These are phyloP conservation scores for Andrena marginata DNA, from an alignment of 2,888 invertebrate genomes.

Conservation along the genomic window DNA sequence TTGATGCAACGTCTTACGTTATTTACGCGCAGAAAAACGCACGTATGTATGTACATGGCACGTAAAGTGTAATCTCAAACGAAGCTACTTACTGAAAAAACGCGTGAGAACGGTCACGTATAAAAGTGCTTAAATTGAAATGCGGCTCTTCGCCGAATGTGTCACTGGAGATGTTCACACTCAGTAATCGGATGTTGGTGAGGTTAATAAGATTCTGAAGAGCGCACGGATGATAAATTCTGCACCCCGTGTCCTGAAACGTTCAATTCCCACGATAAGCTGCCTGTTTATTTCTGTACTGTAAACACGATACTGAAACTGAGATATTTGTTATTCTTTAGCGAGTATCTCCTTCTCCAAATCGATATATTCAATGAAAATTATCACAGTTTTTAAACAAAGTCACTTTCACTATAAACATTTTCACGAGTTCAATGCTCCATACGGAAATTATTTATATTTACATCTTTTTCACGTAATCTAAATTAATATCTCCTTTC, in stretches of 20 bases:
- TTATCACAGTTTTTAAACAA: too few relatives aligned
- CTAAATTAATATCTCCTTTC: too few relatives aligned
- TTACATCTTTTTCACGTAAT: too few relatives aligned
- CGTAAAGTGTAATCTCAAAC: constrained; percentile 32
- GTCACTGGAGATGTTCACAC: constrained; percentile 28
- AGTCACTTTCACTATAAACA: too few relatives aligned
- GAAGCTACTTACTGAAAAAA: constrained; percentile 35
- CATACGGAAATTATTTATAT: too few relatives aligned
- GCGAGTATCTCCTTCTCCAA: too few relatives aligned
- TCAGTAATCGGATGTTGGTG: constrained; percentile 39
- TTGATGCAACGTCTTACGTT: constrained; percentile 21
- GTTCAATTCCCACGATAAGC: not conserved
- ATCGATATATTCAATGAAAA: too few relatives aligned
- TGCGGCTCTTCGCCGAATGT: constrained; percentile 54
- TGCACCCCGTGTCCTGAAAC: not conserved
- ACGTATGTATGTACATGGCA: constrained; percentile 25
- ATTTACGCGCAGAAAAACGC: constrained; percentile 23
- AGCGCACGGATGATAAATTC: not conserved
- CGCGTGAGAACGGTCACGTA: constrained; percentile 66
- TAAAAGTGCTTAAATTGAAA: constrained; percentile 53
- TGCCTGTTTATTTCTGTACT: not conserved
- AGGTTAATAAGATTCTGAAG: constrained; percentile 21
- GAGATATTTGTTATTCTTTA: too few relatives aligned
- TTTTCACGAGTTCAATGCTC: too few relatives aligned
- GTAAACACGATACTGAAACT: too few relatives aligned